Conservation (phyloP, 2,797 vertebrate genomes). For the Poecile montanus region DNA sequence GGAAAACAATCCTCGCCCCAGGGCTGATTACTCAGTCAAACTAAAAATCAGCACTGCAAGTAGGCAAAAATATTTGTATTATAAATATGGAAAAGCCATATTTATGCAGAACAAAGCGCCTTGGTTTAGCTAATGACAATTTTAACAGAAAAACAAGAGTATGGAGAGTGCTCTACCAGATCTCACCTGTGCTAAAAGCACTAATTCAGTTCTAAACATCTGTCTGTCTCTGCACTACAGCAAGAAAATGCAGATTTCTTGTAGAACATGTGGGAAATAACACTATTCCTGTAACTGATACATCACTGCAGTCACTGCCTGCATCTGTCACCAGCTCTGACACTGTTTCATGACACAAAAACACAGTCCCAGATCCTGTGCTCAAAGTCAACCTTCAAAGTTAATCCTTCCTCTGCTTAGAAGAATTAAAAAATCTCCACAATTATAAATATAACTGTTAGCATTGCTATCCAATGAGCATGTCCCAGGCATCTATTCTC, state of each 20-base stretch:
- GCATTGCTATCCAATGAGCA: background rate
- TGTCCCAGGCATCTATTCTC: background rate
- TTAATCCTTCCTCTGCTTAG: background rate
- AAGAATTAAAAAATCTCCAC: background rate
- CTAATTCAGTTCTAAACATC: background rate
- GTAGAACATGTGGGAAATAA: background rate
- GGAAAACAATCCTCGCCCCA: background rate
- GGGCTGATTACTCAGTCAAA: background rate
- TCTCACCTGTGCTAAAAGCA: background rate
- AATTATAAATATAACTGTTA: background rate
- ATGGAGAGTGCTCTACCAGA: background rate
- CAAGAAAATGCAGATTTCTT: background rate
- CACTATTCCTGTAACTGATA: background rate
- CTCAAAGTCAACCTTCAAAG: background rate
- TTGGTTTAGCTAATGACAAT: background rate
- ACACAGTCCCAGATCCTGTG: background rate
- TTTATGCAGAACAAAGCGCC: accelerated
- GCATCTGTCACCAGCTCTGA: background rate
- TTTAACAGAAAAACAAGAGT: background rate
- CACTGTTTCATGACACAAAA: background rate
- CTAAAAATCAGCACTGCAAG: background rate
- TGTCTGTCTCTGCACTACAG: background rate
- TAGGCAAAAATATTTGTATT: background rate
- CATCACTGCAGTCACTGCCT: background rate
- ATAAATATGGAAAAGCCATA: background rate